Evolutionary conservation across 1,140 invertebrate genomes (phyloP), one percentile per base, ranked within the genome.

Genomic region (Melanaphis sacchari): DNA sequence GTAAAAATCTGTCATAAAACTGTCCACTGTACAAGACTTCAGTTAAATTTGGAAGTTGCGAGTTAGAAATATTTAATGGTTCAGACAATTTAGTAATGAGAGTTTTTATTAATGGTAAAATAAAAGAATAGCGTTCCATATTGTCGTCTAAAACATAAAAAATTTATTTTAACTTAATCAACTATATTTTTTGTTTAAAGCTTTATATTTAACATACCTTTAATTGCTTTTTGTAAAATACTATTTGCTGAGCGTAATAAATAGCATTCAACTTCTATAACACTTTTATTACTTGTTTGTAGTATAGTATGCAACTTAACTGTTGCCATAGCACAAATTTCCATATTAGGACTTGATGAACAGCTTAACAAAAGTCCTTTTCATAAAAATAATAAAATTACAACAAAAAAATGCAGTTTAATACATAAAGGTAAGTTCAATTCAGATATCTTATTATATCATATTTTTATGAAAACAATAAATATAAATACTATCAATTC

Each of bases 51-150:
- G 96, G 96, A 22, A 97, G 94, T 66, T 87, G 81, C 36, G 96
- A 95, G 7, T 95, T 94, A 46, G 95, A 94, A 93, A 96, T 95
- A 94, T 96, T 95, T 59, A 97, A 95, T 11, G 96, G 94, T 26
- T 94, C 94, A 49, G 95, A 95, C 41, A 95, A 95, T 94, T 96
- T 96, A 89, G 97, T 96, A 43, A 97, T 95, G 24, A 97, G 94
- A 0, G 96, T 96, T 95, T 96, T 96, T 95, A 97, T 95, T 41
- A 97, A 96, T 9, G 96, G 96, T 94, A 97, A 96, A 2, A 97
- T 94, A 94, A 96, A 97, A 9, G 96, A 96, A 94, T 97, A 96
- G 93, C 96, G 96, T 91, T 96, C 96, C 11, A 95, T 95, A 94
- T 96, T 96, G 6, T 95, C 95, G 94, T 95, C 96, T 96, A 87